phyloP scores from a whole-genome alignment of 2,113 vertebrate genomes.

The Dunckerocampus dactyliophorus region DNA sequence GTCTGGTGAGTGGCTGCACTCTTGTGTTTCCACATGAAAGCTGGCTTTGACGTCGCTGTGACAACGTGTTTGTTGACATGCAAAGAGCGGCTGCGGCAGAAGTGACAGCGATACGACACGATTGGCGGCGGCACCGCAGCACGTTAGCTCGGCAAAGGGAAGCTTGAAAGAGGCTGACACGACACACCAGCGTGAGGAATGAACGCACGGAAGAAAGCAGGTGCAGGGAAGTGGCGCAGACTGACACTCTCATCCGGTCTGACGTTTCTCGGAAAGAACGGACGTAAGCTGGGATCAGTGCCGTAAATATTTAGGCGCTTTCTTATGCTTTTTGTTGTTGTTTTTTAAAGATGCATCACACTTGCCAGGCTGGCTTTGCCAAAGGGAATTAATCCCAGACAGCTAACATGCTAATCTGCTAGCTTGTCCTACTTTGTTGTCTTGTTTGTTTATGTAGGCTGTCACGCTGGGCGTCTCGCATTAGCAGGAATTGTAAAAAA shows the following conservation, averaged over 20 bases:
- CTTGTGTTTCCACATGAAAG: conserved; percentile 5
- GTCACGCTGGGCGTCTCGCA: background rate
- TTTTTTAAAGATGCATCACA: background rate
- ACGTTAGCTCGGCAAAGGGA: conserved; percentile 1
- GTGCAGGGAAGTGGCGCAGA: no score
- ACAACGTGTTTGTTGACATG: conserved; percentile 9
- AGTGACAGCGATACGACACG: conserved; percentile 3
- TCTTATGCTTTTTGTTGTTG: conserved; percentile 1
- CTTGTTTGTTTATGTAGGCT: background rate
- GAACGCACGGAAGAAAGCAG: no score
- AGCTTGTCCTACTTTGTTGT: conserved; percentile 6
- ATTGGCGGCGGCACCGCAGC: background rate
- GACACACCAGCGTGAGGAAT: background rate
- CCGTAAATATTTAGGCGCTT: background rate
- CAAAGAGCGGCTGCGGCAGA: background rate
- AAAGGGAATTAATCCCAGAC: conserved; percentile 3
- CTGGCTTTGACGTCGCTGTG: conserved; percentile 1
- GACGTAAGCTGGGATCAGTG: background rate
- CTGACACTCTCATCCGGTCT: no score
- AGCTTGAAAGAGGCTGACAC: background rate
- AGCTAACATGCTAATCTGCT: conserved; percentile 10
- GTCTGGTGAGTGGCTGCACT: background rate
- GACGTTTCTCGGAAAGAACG: no score
- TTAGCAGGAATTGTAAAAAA: background rate
- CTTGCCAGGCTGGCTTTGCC: conserved; percentile 1